phyloP scores from a whole-genome alignment of 2,888 invertebrate genomes.

The Beris chalybata region DNA sequence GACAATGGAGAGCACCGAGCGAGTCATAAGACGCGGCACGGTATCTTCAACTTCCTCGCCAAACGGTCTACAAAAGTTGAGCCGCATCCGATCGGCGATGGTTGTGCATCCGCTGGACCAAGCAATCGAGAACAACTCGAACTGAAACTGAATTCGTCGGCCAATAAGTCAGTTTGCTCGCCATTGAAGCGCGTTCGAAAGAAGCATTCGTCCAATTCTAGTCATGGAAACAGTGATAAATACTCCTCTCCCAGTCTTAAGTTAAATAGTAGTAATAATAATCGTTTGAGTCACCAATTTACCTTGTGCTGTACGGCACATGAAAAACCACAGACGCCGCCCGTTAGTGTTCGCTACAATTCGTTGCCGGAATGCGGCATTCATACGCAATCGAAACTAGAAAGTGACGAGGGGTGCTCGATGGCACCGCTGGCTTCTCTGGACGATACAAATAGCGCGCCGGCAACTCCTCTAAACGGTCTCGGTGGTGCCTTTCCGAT shows the following conservation, averaged over 20 bases:
- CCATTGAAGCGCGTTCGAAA: slow-evolving; percentile 41
- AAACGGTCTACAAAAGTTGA: slow-evolving; percentile 55
- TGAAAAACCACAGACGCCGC: slow-evolving; percentile 50
- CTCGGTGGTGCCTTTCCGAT: slow-evolving; percentile 40
- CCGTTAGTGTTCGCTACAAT: slow-evolving; percentile 53
- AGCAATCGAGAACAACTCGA: slow-evolving; percentile 15
- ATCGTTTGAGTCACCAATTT: slow-evolving; percentile 55
- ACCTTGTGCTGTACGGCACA: slow-evolving; percentile 52
- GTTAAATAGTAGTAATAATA: slow-evolving; percentile 45
- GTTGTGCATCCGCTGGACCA: slow-evolving; percentile 34
- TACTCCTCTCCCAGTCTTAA: slow-evolving; percentile 30
- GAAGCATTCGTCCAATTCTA: slow-evolving; percentile 32
- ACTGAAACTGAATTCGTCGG: slow-evolving; percentile 13
- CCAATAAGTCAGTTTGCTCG: slow-evolving; percentile 42
- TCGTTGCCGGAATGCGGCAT: slow-evolving; percentile 44
- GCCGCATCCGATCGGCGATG: slow-evolving; percentile 49
- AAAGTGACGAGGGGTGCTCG: slow-evolving; percentile 27
- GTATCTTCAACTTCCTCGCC: slow-evolving; percentile 47
- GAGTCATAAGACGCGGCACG: slow-evolving; percentile 17
- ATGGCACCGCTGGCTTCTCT: slow-evolving; percentile 40
- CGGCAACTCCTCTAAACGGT: slow-evolving; percentile 52
- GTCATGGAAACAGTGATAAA: slow-evolving; percentile 31
- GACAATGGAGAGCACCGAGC: slow-evolving; percentile 16
- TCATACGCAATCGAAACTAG: slow-evolving; percentile 5
- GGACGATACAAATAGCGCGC: slow-evolving; percentile 52